Evolutionary conservation across 2,797 vertebrate genomes (phyloP), one percentile per base, ranked within the genome.

Genomic region (Nasua narica): DNA sequence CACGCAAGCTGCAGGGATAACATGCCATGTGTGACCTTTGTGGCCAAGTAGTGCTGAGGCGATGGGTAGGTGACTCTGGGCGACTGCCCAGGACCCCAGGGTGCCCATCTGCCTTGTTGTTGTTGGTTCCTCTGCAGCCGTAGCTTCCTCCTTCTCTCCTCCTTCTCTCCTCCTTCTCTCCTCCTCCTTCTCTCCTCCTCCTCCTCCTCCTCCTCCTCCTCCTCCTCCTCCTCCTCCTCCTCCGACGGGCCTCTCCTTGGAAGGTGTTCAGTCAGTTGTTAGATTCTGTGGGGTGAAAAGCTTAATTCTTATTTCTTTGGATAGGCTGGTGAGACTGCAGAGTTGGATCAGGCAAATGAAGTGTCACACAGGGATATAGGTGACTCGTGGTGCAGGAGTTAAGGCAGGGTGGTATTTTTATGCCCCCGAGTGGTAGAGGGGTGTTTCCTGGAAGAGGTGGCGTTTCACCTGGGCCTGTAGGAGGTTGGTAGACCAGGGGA

Each of bases 21-120:
- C 25, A 1, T 25, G 56, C 50, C 65, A 9, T 1, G 35, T 43
- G 4, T 14, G 60, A 18, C 79, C 3, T 23, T 76, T 15, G 27
- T 29, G 40, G 46, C 35, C 29, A 35, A 1, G 7, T 10, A 23
- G 62, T 32, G 54, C 29, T 58, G 3, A 48, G 32, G 23, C 40
- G 50, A 21, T 23, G 7, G 27, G 2, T 19, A 7, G 43, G 62
- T 23, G 86, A 52, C 77, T 52, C 12, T 25, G n/a, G 58, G 12
- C 12, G 19, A 3, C 27, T 2, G 1, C 11, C 3, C 8, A 3
- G 18, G 11, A 29, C 1, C 2, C 4, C 0, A 16, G 0, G 21
- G 91, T 25, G 58, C 6, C 32, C 1, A 1, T 74, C 72, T 8
- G 7, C 40, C 16, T 52, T 54, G 52, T 50, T 14, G 14, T 27